A percentile compares a stretch with the other conserved stretches of the same genome.
These are phyloP conservation scores for Nycticryphes semicollaris DNA, from an alignment of 2,113 vertebrate species.

Conservation along the genomic window DNA sequence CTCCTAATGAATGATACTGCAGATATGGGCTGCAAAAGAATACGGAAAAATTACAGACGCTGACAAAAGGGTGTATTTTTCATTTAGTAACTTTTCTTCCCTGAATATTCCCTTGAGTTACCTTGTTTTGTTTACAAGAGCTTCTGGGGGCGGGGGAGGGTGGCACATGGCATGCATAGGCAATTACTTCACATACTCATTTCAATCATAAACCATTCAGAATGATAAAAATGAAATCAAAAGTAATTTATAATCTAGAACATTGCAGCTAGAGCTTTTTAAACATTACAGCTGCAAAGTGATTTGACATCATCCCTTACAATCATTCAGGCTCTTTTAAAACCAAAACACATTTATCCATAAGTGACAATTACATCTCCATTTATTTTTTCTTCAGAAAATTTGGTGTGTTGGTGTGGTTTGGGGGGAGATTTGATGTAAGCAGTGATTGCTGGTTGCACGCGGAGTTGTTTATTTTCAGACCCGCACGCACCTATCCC, in stretches of 20 bases:
- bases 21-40: constrained; percentile 32
- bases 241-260: constrained; percentile 62
- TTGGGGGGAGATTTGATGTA: background rate
- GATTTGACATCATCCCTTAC: constrained; percentile 54
- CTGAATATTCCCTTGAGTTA: constrained; percentile 29
- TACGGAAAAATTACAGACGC: constrained; percentile 26
- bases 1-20: constrained; percentile 25
- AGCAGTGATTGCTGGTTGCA: background rate
- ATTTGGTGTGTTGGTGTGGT: background rate
- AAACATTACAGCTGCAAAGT: constrained; percentile 53
- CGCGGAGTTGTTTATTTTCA: constrained; percentile 8
- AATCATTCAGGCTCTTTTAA: constrained; percentile 39
- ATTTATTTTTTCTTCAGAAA: background rate
- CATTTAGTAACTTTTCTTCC: constrained; percentile 51
- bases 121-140: constrained; percentile 61
- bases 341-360: constrained; percentile 48
- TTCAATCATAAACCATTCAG: constrained; percentile 70
- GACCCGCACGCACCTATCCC: background rate
- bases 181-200: constrained; percentile 66
- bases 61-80: constrained; percentile 31
- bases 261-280: constrained; percentile 55
- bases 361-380: constrained; percentile 55
- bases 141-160: constrained; percentile 34
- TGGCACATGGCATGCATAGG: constrained; percentile 27
- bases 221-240: constrained; percentile 67